Percentiles rank a stretch among this genome's conserved stretches.
Conservation (phyloP, 1,140 invertebrate species). For the Scylla paramamosain region DNA sequence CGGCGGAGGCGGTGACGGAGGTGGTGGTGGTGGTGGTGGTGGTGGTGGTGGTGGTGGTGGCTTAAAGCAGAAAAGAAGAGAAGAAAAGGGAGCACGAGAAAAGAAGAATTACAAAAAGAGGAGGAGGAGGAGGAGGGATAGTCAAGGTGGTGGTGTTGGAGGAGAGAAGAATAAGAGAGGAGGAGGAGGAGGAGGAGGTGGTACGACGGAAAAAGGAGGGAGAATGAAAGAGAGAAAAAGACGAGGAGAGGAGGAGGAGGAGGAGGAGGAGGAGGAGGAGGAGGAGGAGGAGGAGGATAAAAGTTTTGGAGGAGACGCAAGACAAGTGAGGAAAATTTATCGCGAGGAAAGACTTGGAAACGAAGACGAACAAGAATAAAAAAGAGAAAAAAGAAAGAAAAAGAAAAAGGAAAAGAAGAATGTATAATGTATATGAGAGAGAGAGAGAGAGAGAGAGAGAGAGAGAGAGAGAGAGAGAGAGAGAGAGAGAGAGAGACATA, state of each 20-base stretch:
- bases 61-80: background rate
- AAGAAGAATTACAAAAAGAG: background rate
- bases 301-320: background rate
- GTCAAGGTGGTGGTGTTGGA: background rate
- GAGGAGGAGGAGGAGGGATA: background rate
- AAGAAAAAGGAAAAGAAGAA: background rate
- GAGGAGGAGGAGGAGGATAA: background rate
- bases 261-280: slow-evolving; percentile 3
- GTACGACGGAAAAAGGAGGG: background rate
- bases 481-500: background rate
- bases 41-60: background rate
- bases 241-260: background rate
- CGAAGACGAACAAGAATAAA: background rate
- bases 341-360: background rate
- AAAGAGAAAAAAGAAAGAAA: background rate
- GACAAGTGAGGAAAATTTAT: background rate
- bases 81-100: background rate
- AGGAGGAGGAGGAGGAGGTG: slow-evolving; percentile 31
- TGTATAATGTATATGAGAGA: background rate
- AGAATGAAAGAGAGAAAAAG: background rate
- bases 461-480: too few relatives aligned
- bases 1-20: background rate
- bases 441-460: too few relatives aligned
- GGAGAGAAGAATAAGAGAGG: background rate
- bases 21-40: background rate